Conservation (phyloP, 53 echinoderm and acorn worm species). For the Crossaster papposus region DNA sequence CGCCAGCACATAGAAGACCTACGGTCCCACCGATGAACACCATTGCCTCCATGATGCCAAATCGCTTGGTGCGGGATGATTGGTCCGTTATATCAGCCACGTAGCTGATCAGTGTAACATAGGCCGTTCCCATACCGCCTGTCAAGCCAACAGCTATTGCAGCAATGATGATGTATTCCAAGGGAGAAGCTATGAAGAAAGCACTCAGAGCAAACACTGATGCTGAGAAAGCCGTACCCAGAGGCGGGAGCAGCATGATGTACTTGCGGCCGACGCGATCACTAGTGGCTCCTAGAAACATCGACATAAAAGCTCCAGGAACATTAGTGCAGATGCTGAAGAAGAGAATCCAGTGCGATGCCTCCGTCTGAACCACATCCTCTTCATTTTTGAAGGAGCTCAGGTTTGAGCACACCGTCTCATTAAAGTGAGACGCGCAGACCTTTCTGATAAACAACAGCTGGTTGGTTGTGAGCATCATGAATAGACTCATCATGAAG, state of each 20-base stretch:
- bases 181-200: conserved; percentile 58
- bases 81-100: conserved; percentile 80
- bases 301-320: conserved; percentile 76
- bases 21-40: conserved; percentile 80
- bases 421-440: conserved; percentile 45
- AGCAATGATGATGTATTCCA: conserved; percentile 44
- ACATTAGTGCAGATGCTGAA: conserved; percentile 65
- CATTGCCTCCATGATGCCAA: conserved; percentile 85
- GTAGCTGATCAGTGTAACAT: conserved; percentile 73
- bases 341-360: conserved; percentile 78
- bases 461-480: conserved; percentile 74
- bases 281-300: conserved; percentile 73
- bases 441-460: conserved; percentile 79
- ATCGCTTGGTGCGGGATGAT: conserved; percentile 72
- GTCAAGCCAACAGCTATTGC: conserved; percentile 64
- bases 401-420: conserved; percentile 61
- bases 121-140: conserved; percentile 75
- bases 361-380: conserved; percentile 70
- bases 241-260: conserved; percentile 71
- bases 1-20: conserved; percentile 68
- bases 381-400: conserved; percentile 49
- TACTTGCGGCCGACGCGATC: conserved; percentile 75
- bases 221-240: conserved; percentile 59
- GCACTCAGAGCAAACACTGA: conserved; percentile 67
- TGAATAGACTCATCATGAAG: conserved; percentile 78